Base-by-base conservation (phyloP, 2,888 invertebrate genomes). In the Dryobotodes eremita region DNA sequence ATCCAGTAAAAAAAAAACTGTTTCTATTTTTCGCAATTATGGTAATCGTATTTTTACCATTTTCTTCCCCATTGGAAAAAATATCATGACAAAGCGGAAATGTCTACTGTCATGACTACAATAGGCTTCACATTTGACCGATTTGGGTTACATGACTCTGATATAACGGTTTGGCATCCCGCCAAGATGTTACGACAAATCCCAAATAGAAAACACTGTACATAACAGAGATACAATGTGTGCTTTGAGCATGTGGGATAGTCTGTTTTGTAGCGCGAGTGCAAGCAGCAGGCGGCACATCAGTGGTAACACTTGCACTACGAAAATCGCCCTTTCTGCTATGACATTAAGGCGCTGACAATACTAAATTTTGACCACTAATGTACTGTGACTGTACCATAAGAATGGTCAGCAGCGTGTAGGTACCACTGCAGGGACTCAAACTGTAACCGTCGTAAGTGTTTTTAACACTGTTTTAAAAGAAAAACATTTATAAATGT, bases 131-230 rank as follows among this genome's bases (percentile, higher is more conserved):
- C 42, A 57, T 69, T 62, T 74, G 61, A 64, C 11, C 3, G 57
- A 64, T 73, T 80, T 59, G 8, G 50, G 20, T 36, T 48, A 62
- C 68, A 73, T 62, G 59, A 61, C 50, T 59, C n/a, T 80, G 36
- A 46, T 46, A 53, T 15, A 68, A 23, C 48, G 10, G 5, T 55
- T 68, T 80, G 81, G 62, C 81, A 53, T 42, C 23, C 2, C 23
- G 81, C 81, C 80, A 81, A 81, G 42, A 74, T 74, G 8, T 42
- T 57, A 31, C 23, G 13, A 69, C 31, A 50, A 64, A 50, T 50
- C 17, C n/a, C 15, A 57, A 64, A 79, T 31, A 53, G 48, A 69
- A 10, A 50, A 65, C 23, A 0, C 7, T 20, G 64, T 79, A 57
- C 20, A 20, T 50, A 31, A 11, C 10, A 36, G 13, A 36, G 26